These are phyloP conservation scores for Scleropages formosus DNA, from an alignment of 2,797 vertebrate genomes.

Conservation along the genomic window DNA sequence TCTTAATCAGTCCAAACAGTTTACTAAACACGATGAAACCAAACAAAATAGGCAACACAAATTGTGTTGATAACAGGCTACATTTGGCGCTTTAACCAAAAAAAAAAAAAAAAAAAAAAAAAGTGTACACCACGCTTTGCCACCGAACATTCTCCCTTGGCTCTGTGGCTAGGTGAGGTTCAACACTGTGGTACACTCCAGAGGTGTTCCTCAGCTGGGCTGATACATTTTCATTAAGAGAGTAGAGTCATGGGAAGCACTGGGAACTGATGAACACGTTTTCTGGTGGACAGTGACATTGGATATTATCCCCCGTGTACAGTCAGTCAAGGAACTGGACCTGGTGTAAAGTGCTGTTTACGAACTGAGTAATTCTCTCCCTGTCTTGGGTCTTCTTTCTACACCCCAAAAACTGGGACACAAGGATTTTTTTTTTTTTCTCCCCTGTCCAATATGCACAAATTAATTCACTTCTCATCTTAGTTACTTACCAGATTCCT, in stretches of 20 bases:
- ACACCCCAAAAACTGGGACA: too few species aligned
- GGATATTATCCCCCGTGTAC: conserved; percentile 44
- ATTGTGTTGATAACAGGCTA: too few species aligned
- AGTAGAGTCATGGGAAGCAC: conserved; percentile 50
- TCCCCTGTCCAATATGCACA: too few species aligned
- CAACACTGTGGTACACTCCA: conserved; percentile 40
- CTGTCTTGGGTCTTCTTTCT: too few species aligned
- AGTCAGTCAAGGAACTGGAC: conserved; percentile 7
- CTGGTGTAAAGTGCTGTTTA: too few species aligned
- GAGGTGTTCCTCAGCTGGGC: conserved; percentile 59
- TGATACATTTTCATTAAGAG: conserved; percentile 51
- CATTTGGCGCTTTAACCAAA: too few species aligned
- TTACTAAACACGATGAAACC: too few species aligned
- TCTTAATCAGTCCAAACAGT: too few species aligned
- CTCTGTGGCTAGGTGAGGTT: conserved; percentile 28
- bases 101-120: too few species aligned
- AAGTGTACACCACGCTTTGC: conserved; percentile 9
- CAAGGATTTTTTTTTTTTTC: too few species aligned
- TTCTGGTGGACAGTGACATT: conserved; percentile 60
- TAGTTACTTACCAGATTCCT: conserved; percentile 19
- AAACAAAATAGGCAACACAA: too few species aligned
- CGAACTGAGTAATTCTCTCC: too few species aligned
- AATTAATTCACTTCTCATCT: neutral
- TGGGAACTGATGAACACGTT: conserved; percentile 63
- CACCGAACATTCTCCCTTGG: conserved; percentile 31